These are phyloP conservation scores for Ylistrum balloti DNA, from an alignment of 1,140 invertebrate species.

Conservation along the genomic window DNA sequence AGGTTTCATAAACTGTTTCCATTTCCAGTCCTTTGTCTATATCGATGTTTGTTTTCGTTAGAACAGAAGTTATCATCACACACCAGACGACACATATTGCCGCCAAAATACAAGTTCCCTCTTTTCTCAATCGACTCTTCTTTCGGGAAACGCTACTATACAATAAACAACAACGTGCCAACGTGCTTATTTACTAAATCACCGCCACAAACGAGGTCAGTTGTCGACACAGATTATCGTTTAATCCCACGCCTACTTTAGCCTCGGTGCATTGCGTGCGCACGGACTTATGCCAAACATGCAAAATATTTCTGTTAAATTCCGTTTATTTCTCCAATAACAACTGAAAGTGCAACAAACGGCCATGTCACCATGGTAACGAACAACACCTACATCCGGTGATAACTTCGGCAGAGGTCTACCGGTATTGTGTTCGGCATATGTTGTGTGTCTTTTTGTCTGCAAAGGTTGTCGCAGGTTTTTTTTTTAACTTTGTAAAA, in stretches of 20 bases:
- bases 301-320: slow-evolving; percentile 15
- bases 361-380: neutral
- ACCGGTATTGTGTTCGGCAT: no score
- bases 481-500: no score
- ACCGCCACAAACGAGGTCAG: neutral
- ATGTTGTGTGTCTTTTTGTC: no score
- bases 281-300: neutral
- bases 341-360: neutral
- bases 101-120: neutral
- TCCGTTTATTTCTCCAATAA: slow-evolving; percentile 13
- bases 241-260: neutral
- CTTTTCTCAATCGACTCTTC: neutral
- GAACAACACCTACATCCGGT: neutral
- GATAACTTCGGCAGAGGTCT: neutral
- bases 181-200: neutral
- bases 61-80: no score
- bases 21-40: no score
- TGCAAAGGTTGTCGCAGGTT: no score
- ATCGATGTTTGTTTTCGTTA: no score
- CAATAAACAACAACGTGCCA: neutral
- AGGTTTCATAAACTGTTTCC: no score
- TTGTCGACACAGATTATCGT: neutral
- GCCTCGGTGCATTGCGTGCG: neutral
- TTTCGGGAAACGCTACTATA: neutral
- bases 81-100: neutral